Evolutionary conservation across 2,797 vertebrate genomes (phyloP), one percentile per base, ranked within the genome.

Genomic region (Hyperoplus immaculatus): DNA sequence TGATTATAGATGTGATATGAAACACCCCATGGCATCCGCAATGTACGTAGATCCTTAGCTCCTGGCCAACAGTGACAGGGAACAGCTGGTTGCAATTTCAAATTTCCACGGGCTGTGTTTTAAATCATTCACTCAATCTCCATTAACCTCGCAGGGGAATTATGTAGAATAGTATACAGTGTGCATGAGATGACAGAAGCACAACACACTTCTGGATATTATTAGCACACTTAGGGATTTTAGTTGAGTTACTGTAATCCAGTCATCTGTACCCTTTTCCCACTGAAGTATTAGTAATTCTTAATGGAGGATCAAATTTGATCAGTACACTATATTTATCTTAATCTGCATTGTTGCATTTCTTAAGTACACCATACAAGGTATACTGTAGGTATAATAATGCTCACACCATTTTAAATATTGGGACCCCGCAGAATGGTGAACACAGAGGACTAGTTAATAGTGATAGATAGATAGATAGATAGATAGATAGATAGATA

Each of bases 81-180:
- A 86, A 75, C 82, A 85, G 72, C 75, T 81, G 66, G 47, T 58
- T 64, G 59, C 21, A 29, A 63, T 77, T 61, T 54, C 12, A 57
- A 29, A 72, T 83, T 75, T 49, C 18, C 57, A 69, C 74, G 64
- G 11, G 3, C 11, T 18, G 14, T 43, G 49, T 75, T 54, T 9
- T 16, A 73, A 73, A 50, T 29, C 39, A 62, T 45, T 47, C 1
- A 13, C 41, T 59, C 51, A 18, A 49, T 59, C 29, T 18, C 16
- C 39, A 14, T 59, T 56, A 43, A 51, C 49, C 16, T 16, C 21
- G 12, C 3, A 50, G 7, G 4, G 12, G 29, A 41, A 18, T 29
- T 55, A 42, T 49, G n/a, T 18, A 18, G 21, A 60, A 38, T 39
- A 46, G 16, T 5, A 11, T 8, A 6, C 2, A n/a, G 16, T 41